Base-by-base conservation (phyloP, 2,113 vertebrate genomes). In the Urocolius indicus region DNA sequence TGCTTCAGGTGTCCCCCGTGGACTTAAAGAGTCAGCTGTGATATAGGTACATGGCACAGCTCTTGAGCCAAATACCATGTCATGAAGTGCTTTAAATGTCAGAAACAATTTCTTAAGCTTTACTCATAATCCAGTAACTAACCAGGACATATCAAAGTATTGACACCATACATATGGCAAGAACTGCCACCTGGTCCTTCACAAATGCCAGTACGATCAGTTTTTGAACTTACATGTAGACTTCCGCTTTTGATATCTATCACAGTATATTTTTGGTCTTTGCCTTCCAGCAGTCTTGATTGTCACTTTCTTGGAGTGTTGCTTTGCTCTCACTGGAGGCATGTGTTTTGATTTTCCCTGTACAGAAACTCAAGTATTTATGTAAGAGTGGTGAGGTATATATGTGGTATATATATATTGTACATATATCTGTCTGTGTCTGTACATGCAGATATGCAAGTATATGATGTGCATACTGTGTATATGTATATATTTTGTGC, bases 11-110 rank as follows among this genome's bases (percentile, higher is more conserved):
- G n/a, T 34, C 19, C 20, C 13, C 2, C 36, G 36, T 11, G 12
- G 12, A 14, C 24, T 41, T 18, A 22, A 9, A 24, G 8, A 48
- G 12, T 45, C 32, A 57, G 12, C 19, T 79, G 22, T 61, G 32
- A 88, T 59, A 48, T 52, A 21, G 17, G 10, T 48, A 61, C 0
- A 1, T 2, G 1, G 23, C 11, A 58, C 8, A 59, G 19, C 2
- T 1, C 65, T 65, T 73, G 20, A 59, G n/a, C 27, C 49, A 76
- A 36, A 26, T 29, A 34, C 17, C 8, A 17, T 2, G 13, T n/a
- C 52, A 59, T 12, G 3, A 71, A 67, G 9, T 14, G 27, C 6
- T 92, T 62, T 49, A 85, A 29, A 38, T 22, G 7, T 22, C 61
- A 63, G 34, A 75, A 79, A 61, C 3, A 59, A 36, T 41, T 65